Evolutionary conservation across 1,140 invertebrate species (phyloP), one percentile per base, ranked within the genome.

Genomic region (Drosophila repleta): DNA sequence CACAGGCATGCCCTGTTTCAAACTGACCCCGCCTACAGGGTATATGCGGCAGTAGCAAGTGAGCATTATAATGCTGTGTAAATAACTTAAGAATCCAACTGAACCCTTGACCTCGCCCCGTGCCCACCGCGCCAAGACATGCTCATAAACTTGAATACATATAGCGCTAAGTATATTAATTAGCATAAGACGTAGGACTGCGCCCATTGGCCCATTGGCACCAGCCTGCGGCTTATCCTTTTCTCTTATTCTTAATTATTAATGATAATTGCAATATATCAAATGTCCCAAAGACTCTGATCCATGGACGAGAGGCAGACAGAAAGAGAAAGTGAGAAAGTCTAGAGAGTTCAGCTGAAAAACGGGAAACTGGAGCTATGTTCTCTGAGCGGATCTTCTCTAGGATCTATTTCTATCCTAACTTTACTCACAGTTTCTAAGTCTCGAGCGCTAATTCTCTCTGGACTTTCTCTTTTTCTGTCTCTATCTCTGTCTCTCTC

Each of bases 131-230:
- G 29, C 21, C 39, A 11, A 15, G 21, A 49, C 7, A 21, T 26
- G 5, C 46, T 15, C 21, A 48, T 37, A n/a, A 37, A 55, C 18
- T 55, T 52, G 17, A 4, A 29, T 48, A 41, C 13, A 66, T 32
- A 21, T 49, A 49, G 35, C 17, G 35, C 32, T 64, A 64, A 70
- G 67, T 62, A 71, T 48, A 66, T 58, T 58, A 71, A 71, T 71
- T 71, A 65, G 56, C 37, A 29, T 21, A 29, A 21, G 32, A 15
- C 39, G 32, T 26, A 46, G 41, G 37, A 32, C 13, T 37, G 24
- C 26, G 61, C 18, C 24, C 4, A 20, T 57, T 57, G 41, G 56
- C 41, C 55, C 17, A 26, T 24, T 57, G 21, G n/a, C 21, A 29
- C 18, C 7, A 11, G 37, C 10, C 13, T 7, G 10, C 43, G 39